Evolutionary conservation across 2,113 vertebrate species (phyloP).

Genomic region (Anseranas semipalmata): DNA sequence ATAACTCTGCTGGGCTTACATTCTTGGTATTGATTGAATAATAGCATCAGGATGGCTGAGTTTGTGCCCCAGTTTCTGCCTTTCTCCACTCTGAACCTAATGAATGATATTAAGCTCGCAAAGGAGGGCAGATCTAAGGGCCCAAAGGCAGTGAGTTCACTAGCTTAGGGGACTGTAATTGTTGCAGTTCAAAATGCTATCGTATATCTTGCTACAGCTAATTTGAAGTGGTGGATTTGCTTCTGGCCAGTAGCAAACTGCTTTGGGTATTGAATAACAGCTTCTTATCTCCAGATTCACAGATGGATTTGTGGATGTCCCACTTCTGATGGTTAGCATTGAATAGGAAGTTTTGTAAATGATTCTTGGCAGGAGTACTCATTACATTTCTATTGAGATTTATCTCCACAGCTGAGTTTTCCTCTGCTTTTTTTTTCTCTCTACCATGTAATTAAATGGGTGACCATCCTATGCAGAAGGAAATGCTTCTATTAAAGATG

Average conservation of each 20-base stretch:
- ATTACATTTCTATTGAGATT: slow-evolving; percentile 51
- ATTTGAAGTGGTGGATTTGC: background rate
- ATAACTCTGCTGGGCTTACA: background rate
- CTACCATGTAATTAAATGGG: slow-evolving; percentile 45
- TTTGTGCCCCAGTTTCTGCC: background rate
- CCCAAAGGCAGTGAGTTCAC: background rate
- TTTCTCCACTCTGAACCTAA: background rate
- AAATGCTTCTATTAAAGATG: slow-evolving; percentile 48
- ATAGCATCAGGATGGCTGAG: background rate
- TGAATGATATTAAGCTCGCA: background rate
- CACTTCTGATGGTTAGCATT: slow-evolving; percentile 18
- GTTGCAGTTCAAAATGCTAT: background rate
- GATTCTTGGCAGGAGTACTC: slow-evolving; percentile 51
- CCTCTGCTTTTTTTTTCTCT: slow-evolving; percentile 1
- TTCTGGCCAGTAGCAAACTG: background rate
- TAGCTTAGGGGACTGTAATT: background rate
- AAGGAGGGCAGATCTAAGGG: background rate
- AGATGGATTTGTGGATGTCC: slow-evolving; percentile 34
- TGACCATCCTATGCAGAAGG: slow-evolving; percentile 46
- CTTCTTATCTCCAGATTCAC: slow-evolving; percentile 52
- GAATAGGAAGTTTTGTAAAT: slow-evolving; percentile 60
- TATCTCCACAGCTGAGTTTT: slow-evolving; percentile 47
- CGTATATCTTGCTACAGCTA: background rate
- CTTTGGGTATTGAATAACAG: slow-evolving; percentile 14
- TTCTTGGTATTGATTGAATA: background rate